phyloP scores from a whole-genome alignment of 2,888 invertebrate species.

The Amitus sp. region DNA sequence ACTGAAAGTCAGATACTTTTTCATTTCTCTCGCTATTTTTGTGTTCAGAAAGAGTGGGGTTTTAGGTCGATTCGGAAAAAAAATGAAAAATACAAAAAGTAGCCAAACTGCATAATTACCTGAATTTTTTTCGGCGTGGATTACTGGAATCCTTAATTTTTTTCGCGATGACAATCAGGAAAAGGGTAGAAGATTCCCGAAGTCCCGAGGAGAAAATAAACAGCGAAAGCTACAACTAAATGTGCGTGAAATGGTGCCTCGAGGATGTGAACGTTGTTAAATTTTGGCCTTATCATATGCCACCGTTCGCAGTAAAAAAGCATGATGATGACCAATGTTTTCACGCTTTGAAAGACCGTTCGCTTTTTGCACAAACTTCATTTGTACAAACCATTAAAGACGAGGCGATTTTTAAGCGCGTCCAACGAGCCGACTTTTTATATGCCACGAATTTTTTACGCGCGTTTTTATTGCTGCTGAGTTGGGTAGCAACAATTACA shows the following conservation, averaged over 20 bases:
- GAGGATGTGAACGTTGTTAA: constrained; percentile 50
- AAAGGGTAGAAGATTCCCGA: not conserved
- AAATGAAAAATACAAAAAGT: too few relatives aligned
- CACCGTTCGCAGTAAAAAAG: constrained; percentile 16
- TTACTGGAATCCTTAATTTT: too few relatives aligned
- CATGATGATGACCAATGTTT: constrained; percentile 32
- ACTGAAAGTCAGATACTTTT: too few relatives aligned
- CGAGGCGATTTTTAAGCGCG: not conserved
- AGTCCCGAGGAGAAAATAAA: constrained; percentile 57
- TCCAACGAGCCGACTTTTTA: too few relatives aligned
- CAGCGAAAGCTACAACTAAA: constrained; percentile 53
- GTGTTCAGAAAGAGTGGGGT: constrained; percentile 8
- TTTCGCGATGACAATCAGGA: not conserved
- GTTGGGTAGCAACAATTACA: too few relatives aligned
- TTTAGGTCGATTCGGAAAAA: too few relatives aligned
- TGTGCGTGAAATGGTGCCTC: constrained; percentile 59
- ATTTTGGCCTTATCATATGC: constrained; percentile 44
- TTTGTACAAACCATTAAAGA: constrained; percentile 29
- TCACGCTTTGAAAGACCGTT: constrained; percentile 29
- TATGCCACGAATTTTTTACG: too few relatives aligned
- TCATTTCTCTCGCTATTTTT: constrained; percentile 22
- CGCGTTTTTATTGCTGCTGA: too few relatives aligned
- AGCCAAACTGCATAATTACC: too few relatives aligned
- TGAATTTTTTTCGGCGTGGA: too few relatives aligned
- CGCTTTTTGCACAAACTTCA: constrained; percentile 24